These are phyloP conservation scores for Teleogryllus oceanicus DNA, from an alignment of 2,888 invertebrate genomes.

Conservation along the genomic window DNA sequence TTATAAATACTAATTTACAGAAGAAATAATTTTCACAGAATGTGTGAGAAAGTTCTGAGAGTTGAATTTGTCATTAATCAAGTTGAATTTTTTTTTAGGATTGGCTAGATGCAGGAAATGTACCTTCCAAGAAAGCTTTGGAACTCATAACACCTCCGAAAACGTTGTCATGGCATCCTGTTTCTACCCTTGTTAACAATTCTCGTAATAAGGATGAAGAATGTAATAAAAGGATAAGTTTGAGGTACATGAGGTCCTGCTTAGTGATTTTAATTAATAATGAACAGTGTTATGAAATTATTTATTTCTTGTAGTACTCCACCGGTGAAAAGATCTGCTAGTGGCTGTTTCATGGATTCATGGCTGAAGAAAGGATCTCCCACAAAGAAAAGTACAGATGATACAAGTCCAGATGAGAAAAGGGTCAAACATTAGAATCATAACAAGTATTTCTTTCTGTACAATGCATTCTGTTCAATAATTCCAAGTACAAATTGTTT, in stretches of 20 bases:
- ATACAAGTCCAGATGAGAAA: neutral
- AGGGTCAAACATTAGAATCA: neutral
- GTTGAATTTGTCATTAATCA: neutral
- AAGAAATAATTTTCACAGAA: no score
- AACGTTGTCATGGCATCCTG: constrained; percentile 63
- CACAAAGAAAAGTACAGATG: neutral
- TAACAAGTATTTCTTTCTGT: no score
- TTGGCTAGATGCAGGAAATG: constrained; percentile 62
- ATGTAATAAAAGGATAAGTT: constrained; percentile 45
- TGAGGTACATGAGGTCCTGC: neutral
- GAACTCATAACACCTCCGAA: constrained; percentile 55
- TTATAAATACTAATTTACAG: neutral
- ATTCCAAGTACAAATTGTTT: no score
- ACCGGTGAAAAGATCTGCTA: neutral
- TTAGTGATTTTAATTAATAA: neutral
- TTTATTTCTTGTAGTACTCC: neutral
- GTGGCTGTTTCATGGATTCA: constrained; percentile 24
- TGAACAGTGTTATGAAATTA: neutral
- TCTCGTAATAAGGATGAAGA: constrained; percentile 60
- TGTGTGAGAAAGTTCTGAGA: no score
- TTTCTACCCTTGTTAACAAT: constrained; percentile 68
- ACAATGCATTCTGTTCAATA: no score
- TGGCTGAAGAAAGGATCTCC: constrained; percentile 27
- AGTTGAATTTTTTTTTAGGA: constrained; percentile 49
- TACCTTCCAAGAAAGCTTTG: constrained; percentile 54